Evolutionary conservation across 2,113 vertebrate species (phyloP), one percentile per base, ranked within the genome.

Genomic region (Trematocara marginatum): DNA sequence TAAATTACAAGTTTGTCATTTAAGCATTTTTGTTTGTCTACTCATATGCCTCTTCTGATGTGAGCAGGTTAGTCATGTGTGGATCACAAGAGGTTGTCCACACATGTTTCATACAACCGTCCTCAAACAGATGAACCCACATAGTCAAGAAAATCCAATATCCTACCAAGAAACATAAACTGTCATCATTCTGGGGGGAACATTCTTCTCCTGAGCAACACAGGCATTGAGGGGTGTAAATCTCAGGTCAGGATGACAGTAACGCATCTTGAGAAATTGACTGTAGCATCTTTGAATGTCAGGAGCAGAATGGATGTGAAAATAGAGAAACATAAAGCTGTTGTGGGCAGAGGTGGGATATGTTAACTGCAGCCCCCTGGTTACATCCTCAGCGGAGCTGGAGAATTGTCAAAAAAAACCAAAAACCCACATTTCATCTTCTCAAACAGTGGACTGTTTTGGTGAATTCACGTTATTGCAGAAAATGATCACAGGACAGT

Each of bases 211-310:
- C 3, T 64, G 80, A 34, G 3, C 15, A 31, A 79, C 61, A 10
- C 47, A 86, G 6, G 47, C 80, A 83, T 11, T 31, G 88, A 84
- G 78, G 78, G 86, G 87, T 83, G 79, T 89, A 86, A 85, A 90
- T 93, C 86, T 88, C 76, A 89, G 94, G 92, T 92, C 92, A 90
- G 86, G 84, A 89, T 93, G 89, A 89, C 88, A 93, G 79, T 88
- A 89, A 91, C 88, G 69, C 88, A 87, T 82, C 90, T 86, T 90
- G 90, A 88, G 87, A 90, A 92, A 94, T 83, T 92, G 89, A 89
- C 76, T 90, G 85, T 88, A 81, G 84, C 82, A 35, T 81, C 85
- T 90, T 83, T 86, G 84, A 91, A 78, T 88, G 88, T 57, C 79
- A 83, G 54, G 56, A 71, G 38, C 71, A 64, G 79, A 90, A 91